Conservation (phyloP, 1,140 invertebrate genomes). For the Sycophila sp. region DNA sequence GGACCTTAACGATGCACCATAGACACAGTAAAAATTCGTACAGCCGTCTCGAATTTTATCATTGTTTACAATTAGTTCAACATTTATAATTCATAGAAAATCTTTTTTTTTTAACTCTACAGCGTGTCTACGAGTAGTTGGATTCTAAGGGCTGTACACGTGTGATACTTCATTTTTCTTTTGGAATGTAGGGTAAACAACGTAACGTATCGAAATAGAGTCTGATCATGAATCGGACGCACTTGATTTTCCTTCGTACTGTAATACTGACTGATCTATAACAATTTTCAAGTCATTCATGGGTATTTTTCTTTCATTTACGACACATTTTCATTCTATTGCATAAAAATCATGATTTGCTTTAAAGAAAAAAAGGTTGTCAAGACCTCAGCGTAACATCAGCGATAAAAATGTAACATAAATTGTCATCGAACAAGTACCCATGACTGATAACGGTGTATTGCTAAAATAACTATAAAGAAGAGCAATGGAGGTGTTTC, state of each 20-base stretch:
- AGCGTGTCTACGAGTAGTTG: neutral
- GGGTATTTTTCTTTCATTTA: conserved; percentile 42
- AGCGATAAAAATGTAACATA: no score
- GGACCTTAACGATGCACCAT: conserved; percentile 36
- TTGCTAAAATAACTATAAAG: neutral
- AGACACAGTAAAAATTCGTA: conserved; percentile 36
- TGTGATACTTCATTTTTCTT: conserved; percentile 43
- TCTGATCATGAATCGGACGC: no score
- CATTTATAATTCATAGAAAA: conserved; percentile 38
- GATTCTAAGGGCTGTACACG: conserved; percentile 37
- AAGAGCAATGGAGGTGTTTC: conserved; percentile 14
- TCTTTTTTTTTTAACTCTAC: conserved; percentile 10
- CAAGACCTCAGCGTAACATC: no score
- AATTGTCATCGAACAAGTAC: neutral
- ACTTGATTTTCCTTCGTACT: conserved; percentile 48
- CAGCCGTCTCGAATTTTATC: conserved; percentile 34
- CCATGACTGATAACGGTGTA: neutral
- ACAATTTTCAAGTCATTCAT: conserved; percentile 55
- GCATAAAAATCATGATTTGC: conserved; percentile 12
- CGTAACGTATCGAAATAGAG: conserved; percentile 48
- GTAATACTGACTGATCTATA: conserved; percentile 64
- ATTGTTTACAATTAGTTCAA: conserved; percentile 41
- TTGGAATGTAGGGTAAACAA: conserved; percentile 59
- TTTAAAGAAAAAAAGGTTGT: neutral
- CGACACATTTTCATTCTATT: conserved; percentile 39